Conservation (phyloP, 2,113 vertebrate genomes). For the Heteronetta atricapilla region DNA sequence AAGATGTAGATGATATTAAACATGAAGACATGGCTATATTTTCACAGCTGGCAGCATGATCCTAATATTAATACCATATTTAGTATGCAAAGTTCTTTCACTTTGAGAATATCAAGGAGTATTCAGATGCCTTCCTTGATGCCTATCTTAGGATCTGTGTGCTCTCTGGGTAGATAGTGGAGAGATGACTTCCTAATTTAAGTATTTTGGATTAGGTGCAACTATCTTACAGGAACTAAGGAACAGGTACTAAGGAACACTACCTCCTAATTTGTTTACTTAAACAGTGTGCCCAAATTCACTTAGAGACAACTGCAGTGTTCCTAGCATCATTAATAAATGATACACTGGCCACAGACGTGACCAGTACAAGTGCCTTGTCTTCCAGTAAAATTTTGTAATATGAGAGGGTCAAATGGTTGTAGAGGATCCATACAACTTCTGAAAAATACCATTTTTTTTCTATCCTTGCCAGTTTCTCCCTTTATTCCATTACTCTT, state of each 20-base stretch:
- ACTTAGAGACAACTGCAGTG: neutral
- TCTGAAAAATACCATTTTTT: neutral
- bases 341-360: neutral
- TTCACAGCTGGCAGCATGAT: neutral
- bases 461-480: neutral
- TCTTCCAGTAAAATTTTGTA: neutral
- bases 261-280: neutral
- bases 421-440: neutral
- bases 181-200: neutral
- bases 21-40: rapidly evolving
- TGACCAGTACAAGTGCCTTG: neutral
- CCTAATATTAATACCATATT: neutral
- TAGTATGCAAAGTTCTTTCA: neutral
- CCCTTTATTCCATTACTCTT: neutral
- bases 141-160: neutral
- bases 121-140: neutral
- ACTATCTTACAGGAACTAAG: neutral
- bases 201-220: neutral
- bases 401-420: neutral
- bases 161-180: neutral
- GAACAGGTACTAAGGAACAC: neutral
- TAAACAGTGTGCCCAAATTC: neutral
- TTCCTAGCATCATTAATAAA: neutral
- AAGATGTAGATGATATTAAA: neutral
- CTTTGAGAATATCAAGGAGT: neutral